Base-by-base conservation (phyloP, 2,888 invertebrate genomes). In the Ramazzottius varieornatus region DNA sequence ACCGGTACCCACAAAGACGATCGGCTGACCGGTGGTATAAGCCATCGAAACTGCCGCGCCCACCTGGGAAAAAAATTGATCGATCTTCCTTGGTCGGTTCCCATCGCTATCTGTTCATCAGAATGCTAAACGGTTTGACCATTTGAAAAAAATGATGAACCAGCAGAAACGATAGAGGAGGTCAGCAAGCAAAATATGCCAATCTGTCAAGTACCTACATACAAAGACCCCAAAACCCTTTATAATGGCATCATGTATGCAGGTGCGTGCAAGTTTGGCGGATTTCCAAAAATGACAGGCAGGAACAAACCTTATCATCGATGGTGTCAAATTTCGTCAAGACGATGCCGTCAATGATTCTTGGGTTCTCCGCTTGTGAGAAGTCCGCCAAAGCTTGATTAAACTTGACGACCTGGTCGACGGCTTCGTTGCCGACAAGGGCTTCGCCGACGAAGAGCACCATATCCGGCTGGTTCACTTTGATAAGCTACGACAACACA, bases 31-130 rank as follows among this genome's bases (percentile, higher is more conserved):
- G 0, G 98, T 99, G 68, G 96, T 93, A 77, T 98, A 99, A 0
- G 98, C 94, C 98, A 99, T 99, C 24, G 98, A 98, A 71, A 99
- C 93, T 29, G 98, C 96, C 54, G 98, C 98, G 13, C 98, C 98
- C 32, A 98, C n/a, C n/a, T n/a, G n/a, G n/a, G n/a, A n/a, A n/a
- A n/a, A n/a, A n/a, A n/a, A n/a, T n/a, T n/a, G n/a, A n/a, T n/a
- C n/a, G n/a, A n/a, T n/a, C 79, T 78, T 78, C 68, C 29, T n/a
- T n/a, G n/a, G n/a, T n/a, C n/a, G n/a, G n/a, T n/a, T n/a, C n/a
- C n/a, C n/a, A n/a, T n/a, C 29, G 29, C 16, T 24, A 20, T 20
- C n/a, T 24, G n/a, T 24, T 20, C 16, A 63, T 20, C 16, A 20
- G 29, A 13, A 20, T 63, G 13, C 24, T 63, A 24, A 20, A 20